Evolutionary conservation across 2,113 vertebrate species (phyloP).

Genomic region (Lathamus discolor): DNA sequence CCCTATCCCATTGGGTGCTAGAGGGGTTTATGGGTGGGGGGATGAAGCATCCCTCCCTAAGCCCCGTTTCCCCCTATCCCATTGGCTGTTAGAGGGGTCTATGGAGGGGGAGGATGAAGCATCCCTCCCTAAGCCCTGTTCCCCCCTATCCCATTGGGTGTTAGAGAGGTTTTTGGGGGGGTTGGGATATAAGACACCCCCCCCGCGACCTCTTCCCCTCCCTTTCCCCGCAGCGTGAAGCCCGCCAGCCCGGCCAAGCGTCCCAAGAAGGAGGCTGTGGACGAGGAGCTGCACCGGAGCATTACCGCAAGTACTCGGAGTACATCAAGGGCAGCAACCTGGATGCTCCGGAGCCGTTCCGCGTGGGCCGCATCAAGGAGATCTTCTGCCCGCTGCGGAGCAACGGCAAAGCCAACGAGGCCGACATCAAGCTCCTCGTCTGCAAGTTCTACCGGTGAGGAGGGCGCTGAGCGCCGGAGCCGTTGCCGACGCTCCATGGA

Average conservation of each 20-base stretch:
- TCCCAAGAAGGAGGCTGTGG: constrained; percentile 88
- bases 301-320: constrained; percentile 94
- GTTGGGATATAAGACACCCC: too few species aligned
- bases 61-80: too few species aligned
- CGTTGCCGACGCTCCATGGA: too few species aligned
- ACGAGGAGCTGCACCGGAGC: constrained; percentile 91
- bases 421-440: constrained; percentile 86
- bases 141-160: background rate
- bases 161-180: too few species aligned
- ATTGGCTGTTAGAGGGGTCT: too few species aligned
- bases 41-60: too few species aligned
- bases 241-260: constrained; percentile 87
- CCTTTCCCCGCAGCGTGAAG: constrained; percentile 76
- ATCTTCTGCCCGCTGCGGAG: constrained; percentile 87
- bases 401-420: constrained; percentile 81
- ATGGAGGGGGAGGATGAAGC: too few species aligned
- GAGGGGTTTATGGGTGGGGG: too few species aligned
- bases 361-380: constrained; percentile 88
- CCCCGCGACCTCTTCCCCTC: too few species aligned
- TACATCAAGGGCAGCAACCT: constrained; percentile 98
- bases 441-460: constrained; percentile 91
- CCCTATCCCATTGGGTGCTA: too few species aligned
- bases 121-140: too few species aligned
- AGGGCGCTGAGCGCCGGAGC: too few species aligned
- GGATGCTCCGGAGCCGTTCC: constrained; percentile 88